Base-by-base conservation (phyloP, 2,888 invertebrate genomes). In the Euclidia mi region DNA sequence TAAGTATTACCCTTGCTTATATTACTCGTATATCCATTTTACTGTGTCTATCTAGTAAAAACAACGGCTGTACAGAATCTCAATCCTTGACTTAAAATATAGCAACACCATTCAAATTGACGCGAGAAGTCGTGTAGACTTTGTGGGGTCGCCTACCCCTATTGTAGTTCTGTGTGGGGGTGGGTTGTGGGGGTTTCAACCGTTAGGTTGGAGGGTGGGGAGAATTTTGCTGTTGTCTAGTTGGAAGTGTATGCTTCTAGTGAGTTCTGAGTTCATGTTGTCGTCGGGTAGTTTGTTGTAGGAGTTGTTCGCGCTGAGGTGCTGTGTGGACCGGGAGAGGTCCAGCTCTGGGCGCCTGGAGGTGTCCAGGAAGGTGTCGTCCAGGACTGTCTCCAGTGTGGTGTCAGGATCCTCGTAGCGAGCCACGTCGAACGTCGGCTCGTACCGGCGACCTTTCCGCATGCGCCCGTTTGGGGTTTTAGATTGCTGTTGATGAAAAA, bases 241-340 rank as follows among this genome's bases (percentile, higher is more conserved):
- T 56, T 80, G 75, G 65, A 88, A 82, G 29, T 78, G 81, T 18
- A 78, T 67, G 53, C 85, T 82, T 46, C 87, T 73, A 1, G 85
- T 87, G n/a, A 90, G 68, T 49, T 93, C 91, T 0, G 88, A 91
- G 82, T 94, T 94, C 94, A 94, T 94, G 72, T 94, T 94, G 62
- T 92, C 93, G 75, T 94, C 94, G 0, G 92, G 94, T 2, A 93
- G 86, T 65, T 94, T 93, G 63, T 71, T 77, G 77, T 82, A 87
- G 11, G 90, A 86, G 57, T 82, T 71, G 71, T 84, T 76, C 3
- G 79, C 50, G 38, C 72, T 59, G 25, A 72, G 56, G 53, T 71
- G 65, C 10, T 56, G 51, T 3, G 75, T 70, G 29, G 78, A 68
- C 45, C 76, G 41, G 44, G 76, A 66, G 15, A 75, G 47, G 45